phyloP scores from a whole-genome alignment of 2,888 invertebrate species.

The Stenotaenia linearis region DNA sequence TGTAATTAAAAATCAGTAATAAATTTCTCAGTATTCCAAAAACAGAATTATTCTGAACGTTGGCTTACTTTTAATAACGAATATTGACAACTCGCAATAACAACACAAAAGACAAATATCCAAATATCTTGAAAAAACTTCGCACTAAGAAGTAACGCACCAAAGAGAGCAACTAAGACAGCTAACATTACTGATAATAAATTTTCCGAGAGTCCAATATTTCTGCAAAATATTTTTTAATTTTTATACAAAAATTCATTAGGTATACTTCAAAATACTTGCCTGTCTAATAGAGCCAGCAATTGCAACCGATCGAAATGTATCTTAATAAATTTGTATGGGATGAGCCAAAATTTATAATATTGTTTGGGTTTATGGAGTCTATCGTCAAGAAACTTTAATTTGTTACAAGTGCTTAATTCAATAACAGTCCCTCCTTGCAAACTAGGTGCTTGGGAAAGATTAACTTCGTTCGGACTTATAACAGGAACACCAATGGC shows the following conservation, averaged over 20 bases:
- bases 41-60: neutral
- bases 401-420: constrained; percentile 34
- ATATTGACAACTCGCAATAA: constrained; percentile 97
- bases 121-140: constrained; percentile 87
- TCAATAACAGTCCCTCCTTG: constrained; percentile 42
- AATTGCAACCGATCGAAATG: constrained; percentile 87
- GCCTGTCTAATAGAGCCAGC: constrained; percentile 79
- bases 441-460: constrained; percentile 39
- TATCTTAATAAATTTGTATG: constrained; percentile 64
- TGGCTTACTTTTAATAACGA: constrained; percentile 68
- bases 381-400: constrained; percentile 37
- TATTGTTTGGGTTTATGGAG: constrained; percentile 54
- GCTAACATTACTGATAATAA: constrained; percentile 76
- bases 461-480: constrained; percentile 17
- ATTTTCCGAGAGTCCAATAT: constrained; percentile 75
- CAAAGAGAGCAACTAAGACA: constrained; percentile 75
- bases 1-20: constrained; percentile 40
- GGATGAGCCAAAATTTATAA: constrained; percentile 69
- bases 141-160: constrained; percentile 72
- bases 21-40: neutral
- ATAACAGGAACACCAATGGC: constrained; percentile 32
- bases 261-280: constrained; percentile 31
- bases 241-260: neutral
- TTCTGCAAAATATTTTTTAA: constrained; percentile 51
- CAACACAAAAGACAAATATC: constrained; percentile 91